Evolutionary conservation across 2,113 vertebrate species (phyloP), one percentile per base, ranked within the genome.

Genomic region (Ptyas mucosa): DNA sequence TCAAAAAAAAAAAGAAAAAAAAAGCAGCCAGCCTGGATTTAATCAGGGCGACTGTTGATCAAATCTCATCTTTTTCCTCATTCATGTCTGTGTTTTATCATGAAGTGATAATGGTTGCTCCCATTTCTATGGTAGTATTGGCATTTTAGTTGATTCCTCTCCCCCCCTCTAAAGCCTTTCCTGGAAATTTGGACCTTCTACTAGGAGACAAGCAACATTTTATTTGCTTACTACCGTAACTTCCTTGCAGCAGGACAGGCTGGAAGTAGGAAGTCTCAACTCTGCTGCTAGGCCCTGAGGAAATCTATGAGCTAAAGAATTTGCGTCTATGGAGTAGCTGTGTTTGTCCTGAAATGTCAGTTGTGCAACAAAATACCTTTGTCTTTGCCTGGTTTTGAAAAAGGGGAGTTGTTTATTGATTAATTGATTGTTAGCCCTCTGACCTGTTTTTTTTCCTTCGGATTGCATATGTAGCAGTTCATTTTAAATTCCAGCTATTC

Each of bases 101-200:
- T 5, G 1, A 8, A 52, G 12, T 29, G 69, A 87, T 75, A 34
- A 34, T 52, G 0, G 0, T 0, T 85, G 64, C 34, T 51, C 88
- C 11, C 51, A 8, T 26, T 90, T 86, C 26, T 24, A 85, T 34
- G 52, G 85, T 39, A 14, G 23, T 85, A 8, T 26, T 49, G 52
- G 75, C 29, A 11, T 86, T 89, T 90, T 81, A 20, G 24, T 8
- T 18, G 21, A n/a, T 88, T 34, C 2, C 54, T 1, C 4, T 39
- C 3, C 18, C 18, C 24, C 12, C 12, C 23, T 0, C 3, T 0
- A 18, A 58, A 55, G 2, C 12, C n/a, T 55, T 23, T 15, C 49
- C 29, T 26, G 51, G 15, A 89, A 49, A 49, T 49, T 29, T 26
- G 15, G 52, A 26, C 5, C 34, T 24, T 57, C 7, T 81, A 21